phyloP scores from a whole-genome alignment of 2,113 vertebrate species.

The Toxostoma redivivum region DNA sequence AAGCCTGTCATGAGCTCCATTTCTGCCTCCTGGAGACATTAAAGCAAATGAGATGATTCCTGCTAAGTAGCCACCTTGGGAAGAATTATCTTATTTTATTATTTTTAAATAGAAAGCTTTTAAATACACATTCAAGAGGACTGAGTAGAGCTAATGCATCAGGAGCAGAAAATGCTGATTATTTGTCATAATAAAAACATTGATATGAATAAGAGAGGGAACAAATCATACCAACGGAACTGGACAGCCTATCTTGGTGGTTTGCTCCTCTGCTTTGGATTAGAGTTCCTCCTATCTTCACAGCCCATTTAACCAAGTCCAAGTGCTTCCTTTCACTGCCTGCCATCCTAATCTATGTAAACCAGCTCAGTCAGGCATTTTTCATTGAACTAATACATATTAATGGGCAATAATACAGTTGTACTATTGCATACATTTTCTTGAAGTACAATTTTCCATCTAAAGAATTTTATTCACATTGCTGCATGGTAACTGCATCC shows the following conservation, averaged over 20 bases:
- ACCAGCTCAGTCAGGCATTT: slow-evolving; percentile 56
- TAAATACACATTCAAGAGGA: neutral
- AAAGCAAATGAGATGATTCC: slow-evolving; percentile 15
- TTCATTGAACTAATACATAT: slow-evolving; percentile 70
- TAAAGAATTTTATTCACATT: slow-evolving; percentile 67
- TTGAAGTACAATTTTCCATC: slow-evolving; percentile 65
- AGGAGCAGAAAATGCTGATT: neutral
- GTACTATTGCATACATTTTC: slow-evolving; percentile 65
- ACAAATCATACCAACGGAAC: neutral
- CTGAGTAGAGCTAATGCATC: neutral
- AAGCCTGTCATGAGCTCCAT: neutral
- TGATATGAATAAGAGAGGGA: neutral
- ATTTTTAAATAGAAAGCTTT: slow-evolving; percentile 8
- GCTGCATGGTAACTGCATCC: slow-evolving; percentile 53
- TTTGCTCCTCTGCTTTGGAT: neutral
- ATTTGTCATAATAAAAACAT: neutral
- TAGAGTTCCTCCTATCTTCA: slow-evolving; percentile 2
- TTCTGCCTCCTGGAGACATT: neutral
- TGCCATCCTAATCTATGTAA: slow-evolving; percentile 63
- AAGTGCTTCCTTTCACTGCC: slow-evolving; percentile 50
- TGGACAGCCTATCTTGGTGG: neutral
- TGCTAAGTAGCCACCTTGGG: neutral
- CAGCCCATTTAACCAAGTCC: slow-evolving; percentile 58
- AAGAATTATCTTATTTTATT: neutral
- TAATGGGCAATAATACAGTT: slow-evolving; percentile 67